Base-by-base conservation (phyloP, 2,888 invertebrate species). In the Lampropteryx suffumata region DNA sequence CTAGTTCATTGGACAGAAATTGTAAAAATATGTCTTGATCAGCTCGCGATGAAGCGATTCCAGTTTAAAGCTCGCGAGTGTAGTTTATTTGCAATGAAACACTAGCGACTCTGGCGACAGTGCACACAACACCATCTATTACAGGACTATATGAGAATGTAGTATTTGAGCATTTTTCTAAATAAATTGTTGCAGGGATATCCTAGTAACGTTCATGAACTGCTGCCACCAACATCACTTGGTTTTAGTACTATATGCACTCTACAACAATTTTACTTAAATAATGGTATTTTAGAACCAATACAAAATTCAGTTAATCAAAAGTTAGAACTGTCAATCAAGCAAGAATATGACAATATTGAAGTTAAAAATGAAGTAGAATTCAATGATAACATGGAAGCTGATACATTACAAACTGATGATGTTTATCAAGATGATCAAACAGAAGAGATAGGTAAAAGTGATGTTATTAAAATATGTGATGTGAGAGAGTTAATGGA, bases 221-320 rank as follows among this genome's bases (percentile, higher is more conserved):
- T 14, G n/a, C 26, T 48, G 2, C 29, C 47, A 17, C 41, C 26
- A 36, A 21, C 34, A 14, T 30, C 35, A 9, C 30, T 48, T 6
- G 35, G 14, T 17, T 30, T 1, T 12, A 26, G 34, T 48, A 17
- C 9, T 2, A 13, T 14, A 35, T 11, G 24, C 17, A 27, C n/a
- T 0, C 11, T 42, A 29, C 12, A 35, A 8, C 30, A 26, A 30
- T 48, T 36, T n/a, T 30, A 30, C 14, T 35, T 48, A 11, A 30
- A 2, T 17, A 17, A 35, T 41, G 47, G 29, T 1, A 13, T 8
- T 24, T 21, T 48, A 13, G 24, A 30, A 34, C 40, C 40, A 29
- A 10, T 21, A 34, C 40, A 34, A 24, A 13, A n/a, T n/a, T n/a
- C n/a, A n/a, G n/a, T n/a, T n/a, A n/a, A n/a, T n/a, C n/a, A n/a